phyloP scores from a whole-genome alignment of 1,140 invertebrate genomes.

The Eulimnadia texana region DNA sequence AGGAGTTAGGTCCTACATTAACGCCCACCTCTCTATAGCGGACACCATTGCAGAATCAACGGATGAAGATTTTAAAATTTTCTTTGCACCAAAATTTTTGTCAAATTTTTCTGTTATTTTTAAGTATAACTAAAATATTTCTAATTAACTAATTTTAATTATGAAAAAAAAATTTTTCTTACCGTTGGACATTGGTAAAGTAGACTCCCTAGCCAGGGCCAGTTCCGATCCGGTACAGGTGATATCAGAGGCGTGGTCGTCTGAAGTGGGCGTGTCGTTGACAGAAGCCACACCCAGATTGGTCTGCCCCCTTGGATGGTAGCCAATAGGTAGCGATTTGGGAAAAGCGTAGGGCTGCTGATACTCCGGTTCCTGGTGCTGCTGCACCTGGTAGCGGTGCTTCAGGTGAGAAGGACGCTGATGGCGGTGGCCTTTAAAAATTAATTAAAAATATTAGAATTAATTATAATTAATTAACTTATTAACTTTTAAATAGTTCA shows the following conservation, averaged over 20 bases:
- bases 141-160: background rate
- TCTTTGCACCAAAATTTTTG: no score
- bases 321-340: constrained; percentile 3
- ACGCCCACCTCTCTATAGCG: no score
- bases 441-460: background rate
- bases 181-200: constrained; percentile 14
- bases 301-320: background rate
- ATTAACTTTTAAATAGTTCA: no score
- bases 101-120: no score
- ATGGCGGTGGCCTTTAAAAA: background rate
- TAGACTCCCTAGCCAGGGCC: constrained; percentile 11
- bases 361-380: constrained; percentile 13
- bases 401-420: background rate
- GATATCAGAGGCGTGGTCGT: constrained; percentile 15
- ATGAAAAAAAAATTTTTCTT: background rate
- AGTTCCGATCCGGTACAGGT: constrained; percentile 14
- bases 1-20: no score
- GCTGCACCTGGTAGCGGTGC: constrained; percentile 1
- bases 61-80: no score
- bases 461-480: background rate
- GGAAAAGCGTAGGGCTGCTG: constrained; percentile 15
- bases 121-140: background rate
- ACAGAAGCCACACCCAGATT: background rate
- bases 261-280: constrained; percentile 12
- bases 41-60: no score